Base-by-base conservation (phyloP, 2,888 invertebrate genomes). In the Troides aeacus region DNA sequence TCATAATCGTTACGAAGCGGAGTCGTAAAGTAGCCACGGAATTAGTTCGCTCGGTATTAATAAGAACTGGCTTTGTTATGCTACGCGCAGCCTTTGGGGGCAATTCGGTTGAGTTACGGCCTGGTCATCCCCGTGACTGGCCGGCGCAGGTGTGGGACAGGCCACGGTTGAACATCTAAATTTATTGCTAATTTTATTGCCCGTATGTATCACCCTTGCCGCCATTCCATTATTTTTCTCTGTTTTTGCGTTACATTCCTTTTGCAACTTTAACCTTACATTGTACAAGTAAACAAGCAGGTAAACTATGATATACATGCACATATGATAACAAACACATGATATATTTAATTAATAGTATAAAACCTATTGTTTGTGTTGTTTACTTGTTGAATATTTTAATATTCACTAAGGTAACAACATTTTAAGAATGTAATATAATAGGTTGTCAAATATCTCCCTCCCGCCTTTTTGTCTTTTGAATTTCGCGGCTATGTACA, bases 131-230 rank as follows among this genome's bases (percentile, higher is more conserved):
- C 80, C 75, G 42, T 76, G 80, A 80, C 81, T 80, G 79, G 80
- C 74, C 79, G 76, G 78, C 85, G 79, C 90, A 90, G 91, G 90
- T 90, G 90, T 83, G 78, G 75, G 66, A 63, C 71, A 73, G 77
- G 77, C 69, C 79, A 79, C 74, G 66, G 72, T 73, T 81, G 83
- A 82, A 84, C 82, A 84, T 84, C 85, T 81, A 85, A 86, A 90
- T 90, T 90, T 90, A 90, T 90, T 83, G 86, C 86, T 87, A 87
- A 89, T 90, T 90, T 87, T 87, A 86, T 87, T 70, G 63, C 70
- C 62, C 30, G 62, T 66, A 70, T 59, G 70, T 66, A 36, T 70
- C 70, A 70, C 59, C 66, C 70, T 59, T 70, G 66, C 66, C 53
- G 61, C 61, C 46, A 59, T 70, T 63, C 36, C 66, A 66, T 66